Evolutionary conservation across 2,888 invertebrate genomes (phyloP), one percentile per base, ranked within the genome.

Genomic region (Noctua fimbriata): DNA sequence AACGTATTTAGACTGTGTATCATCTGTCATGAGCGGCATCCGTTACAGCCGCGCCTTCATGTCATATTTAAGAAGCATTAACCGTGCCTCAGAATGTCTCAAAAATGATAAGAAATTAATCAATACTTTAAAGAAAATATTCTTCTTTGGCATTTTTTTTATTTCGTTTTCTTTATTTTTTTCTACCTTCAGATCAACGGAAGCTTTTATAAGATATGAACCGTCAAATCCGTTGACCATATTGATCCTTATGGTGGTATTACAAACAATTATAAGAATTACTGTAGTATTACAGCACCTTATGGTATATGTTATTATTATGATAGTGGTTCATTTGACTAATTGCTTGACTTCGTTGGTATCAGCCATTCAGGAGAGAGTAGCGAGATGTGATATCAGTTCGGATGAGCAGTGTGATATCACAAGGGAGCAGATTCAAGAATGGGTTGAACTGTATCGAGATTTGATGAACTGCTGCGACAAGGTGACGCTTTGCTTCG

Each of bases 391-490:
- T 73, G 28, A 24, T 55, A 32, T 24, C 44, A 65, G 65, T 21
- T 41, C 49, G 4, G 52, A 52, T 52, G 73, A 65, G 18, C 41
- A 73, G 2, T 28, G 16, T 76, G 24, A 14, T 58, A 32, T 76
- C 10, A 76, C 76, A 28, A 32, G 41, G 18, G 63, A 76, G 41
- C 52, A 76, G 41, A 65, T 76, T 14, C 49, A 65, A 18, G 41
- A 41, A 24, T 76, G 76, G 73, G 76, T 76, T 16, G 72, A 72
- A 28, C 24, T 76, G 63, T 73, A 76, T 76, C 52, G 65, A 7
- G 28, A 76, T 73, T 52, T 76, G 41, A 52, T 24, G 2, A 77
- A 65, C 24, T 73, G 73, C 24, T 76, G 76, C 41, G 73, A 72
- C 7, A 52, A 65, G 24, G 18, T 76, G 6, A 7, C 65, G 28